A percentile compares a stretch with the other conserved stretches of the same genome.
These are phyloP conservation scores for Episyrphus balteatus DNA, from an alignment of 1,140 invertebrate genomes.

Conservation along the genomic window DNA sequence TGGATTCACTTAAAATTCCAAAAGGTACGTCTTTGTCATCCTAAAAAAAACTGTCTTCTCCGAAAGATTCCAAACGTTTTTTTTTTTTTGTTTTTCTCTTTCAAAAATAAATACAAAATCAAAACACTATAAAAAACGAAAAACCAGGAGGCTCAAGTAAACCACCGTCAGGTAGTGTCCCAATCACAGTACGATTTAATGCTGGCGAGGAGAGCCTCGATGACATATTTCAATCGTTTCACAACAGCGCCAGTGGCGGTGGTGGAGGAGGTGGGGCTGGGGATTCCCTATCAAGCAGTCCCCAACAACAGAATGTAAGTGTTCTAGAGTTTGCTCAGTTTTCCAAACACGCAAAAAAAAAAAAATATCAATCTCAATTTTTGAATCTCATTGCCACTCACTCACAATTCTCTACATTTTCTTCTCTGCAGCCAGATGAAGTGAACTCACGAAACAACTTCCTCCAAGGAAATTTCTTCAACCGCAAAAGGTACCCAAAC, in stretches of 20 bases:
- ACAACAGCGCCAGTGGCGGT: constrained; percentile 16
- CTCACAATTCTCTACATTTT: too few species aligned
- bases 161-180: constrained; percentile 21
- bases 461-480: constrained; percentile 33
- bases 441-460: constrained; percentile 33
- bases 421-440: constrained; percentile 23
- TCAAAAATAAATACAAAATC: not conserved
- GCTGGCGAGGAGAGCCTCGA: constrained; percentile 34
- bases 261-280: constrained; percentile 10
- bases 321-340: too few species aligned
- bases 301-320: constrained; percentile 17
- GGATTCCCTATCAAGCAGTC: constrained; percentile 29
- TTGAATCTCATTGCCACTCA: too few species aligned
- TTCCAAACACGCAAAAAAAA: too few species aligned
- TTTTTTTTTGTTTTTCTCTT: not conserved
- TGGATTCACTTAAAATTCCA: constrained; percentile 30
- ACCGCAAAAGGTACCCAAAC: constrained; percentile 30
- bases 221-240: constrained; percentile 31
- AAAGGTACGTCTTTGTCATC: constrained; percentile 6
- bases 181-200: constrained; percentile 32
- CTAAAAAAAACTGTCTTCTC: too few species aligned
- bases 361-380: too few species aligned
- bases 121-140: constrained; percentile 3
- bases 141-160: constrained; percentile 9
- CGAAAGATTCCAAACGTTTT: not conserved